Base-by-base conservation (phyloP, 2,888 invertebrate genomes). In the Eudasyphora cyanicolor region DNA sequence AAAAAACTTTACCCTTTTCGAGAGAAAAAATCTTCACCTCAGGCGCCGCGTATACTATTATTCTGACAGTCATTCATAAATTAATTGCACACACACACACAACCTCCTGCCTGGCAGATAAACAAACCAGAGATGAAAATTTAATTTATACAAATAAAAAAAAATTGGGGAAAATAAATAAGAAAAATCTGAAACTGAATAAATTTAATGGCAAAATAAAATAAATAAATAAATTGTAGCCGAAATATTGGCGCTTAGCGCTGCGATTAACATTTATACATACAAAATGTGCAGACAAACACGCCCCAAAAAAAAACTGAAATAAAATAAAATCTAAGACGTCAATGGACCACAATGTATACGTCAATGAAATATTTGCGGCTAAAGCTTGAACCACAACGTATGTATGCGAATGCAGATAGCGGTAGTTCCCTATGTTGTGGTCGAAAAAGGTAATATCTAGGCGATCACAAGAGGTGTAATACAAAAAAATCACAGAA, bases 291-390 rank as follows among this genome's bases (percentile, higher is more conserved):
- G n/a, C 12, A 45, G 12, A 45, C 12, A 45, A 1, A 45, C 45
- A 45, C 45, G 45, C 45, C 45, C 4, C 14, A 57, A 57, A 57
- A 57, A 49, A 49, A 49, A 17, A 49, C 6, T 6, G 3, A 10
- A 45, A 45, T 45, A n/a, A n/a, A n/a, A n/a, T n/a, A n/a, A n/a
- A n/a, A n/a, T 45, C n/a, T 7, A 62, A 62, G 62, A 62, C 62
- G 62, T 62, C 62, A 62, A 32, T 62, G 29, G 62, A 32, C 57
- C 62, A 24, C 62, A 62, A 17, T 32, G 62, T 14, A 60, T 51
- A 29, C 57, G 57, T 29, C 32, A 62, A 62, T 32, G 51, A 51
- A 51, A 51, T 51, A 21, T n/a, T 17, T 21, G 51, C 7, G 24
- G 51, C 12, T 57, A 1, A 12, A 12, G 4, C 27, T 4, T 27